These are phyloP conservation scores for Phacellophora camtschatica DNA, from an alignment of 30 jellyfish, hydroid and myxozoan species.

Conservation along the genomic window DNA sequence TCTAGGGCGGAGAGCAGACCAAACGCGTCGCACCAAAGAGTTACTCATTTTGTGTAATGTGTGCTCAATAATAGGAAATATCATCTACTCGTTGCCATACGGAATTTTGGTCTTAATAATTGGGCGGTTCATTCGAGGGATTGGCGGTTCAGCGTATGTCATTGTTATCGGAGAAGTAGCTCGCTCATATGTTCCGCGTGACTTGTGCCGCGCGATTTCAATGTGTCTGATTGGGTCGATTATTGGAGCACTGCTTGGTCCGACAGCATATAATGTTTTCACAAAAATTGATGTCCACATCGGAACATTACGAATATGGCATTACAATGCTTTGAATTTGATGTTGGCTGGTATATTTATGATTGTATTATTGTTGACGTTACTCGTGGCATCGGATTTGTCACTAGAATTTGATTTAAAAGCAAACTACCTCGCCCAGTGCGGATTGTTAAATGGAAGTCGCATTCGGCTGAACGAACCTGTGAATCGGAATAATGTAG, in stretches of 20 bases:
- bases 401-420: conserved; percentile 40
- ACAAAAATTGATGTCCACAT: background rate
- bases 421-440: background rate
- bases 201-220: conserved; percentile 32
- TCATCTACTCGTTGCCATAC: conserved; percentile 29
- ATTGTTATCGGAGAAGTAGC: conserved; percentile 55
- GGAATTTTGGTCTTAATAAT: conserved; percentile 1
- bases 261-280: background rate
- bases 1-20: conserved; percentile 36
- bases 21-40: conserved; percentile 2
- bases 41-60: conserved; percentile 19
- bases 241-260: conserved; percentile 28
- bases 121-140: conserved; percentile 49
- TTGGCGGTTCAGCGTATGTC: conserved; percentile 30
- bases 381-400: conserved; percentile 16
- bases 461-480: background rate
- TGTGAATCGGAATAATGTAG: background rate
- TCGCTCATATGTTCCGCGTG: conserved; percentile 43
- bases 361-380: conserved; percentile 1
- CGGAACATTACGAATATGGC: conserved; percentile 10
- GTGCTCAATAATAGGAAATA: conserved; percentile 24
- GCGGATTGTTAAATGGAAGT: background rate
- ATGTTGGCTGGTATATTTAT: conserved; percentile 5
- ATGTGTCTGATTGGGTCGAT: conserved; percentile 9
- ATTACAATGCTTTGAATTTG: conserved; percentile 12